A percentile compares a stretch with the other conserved stretches of the same genome.
phyloP scores from a whole-genome alignment of 2,888 invertebrate genomes.

The Tenodera sinensis region DNA sequence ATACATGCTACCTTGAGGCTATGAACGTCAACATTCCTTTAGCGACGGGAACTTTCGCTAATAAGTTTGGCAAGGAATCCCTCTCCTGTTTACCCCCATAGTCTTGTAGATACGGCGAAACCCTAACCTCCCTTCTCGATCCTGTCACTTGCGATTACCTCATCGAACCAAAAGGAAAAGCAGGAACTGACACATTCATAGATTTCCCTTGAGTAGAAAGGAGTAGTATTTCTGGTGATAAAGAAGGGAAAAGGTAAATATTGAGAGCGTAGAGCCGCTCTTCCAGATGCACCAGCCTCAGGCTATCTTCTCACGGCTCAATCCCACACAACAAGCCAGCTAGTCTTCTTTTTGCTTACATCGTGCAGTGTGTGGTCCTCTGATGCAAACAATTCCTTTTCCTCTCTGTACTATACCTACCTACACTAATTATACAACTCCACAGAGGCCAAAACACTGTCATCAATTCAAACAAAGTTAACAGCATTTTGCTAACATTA shows the following conservation, averaged over 20 bases:
- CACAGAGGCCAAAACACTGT: too few relatives aligned
- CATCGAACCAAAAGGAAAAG: conserved; percentile 1
- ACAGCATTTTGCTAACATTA: too few relatives aligned
- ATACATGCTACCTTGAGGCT: background rate
- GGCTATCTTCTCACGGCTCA: background rate
- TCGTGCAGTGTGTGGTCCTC: background rate
- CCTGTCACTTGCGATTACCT: conserved; percentile 4
- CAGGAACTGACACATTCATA: conserved; percentile 13
- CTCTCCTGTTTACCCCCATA: background rate
- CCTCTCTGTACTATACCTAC: too few relatives aligned
- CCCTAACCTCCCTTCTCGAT: background rate
- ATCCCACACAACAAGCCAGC: background rate
- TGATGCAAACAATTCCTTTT: too few relatives aligned
- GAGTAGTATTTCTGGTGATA: background rate
- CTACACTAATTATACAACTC: too few relatives aligned
- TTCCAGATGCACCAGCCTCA: background rate
- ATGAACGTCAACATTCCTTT: background rate
- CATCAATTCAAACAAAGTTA: too few relatives aligned
- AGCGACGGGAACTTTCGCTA: background rate
- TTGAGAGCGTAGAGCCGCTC: background rate
- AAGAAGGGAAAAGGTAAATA: conserved; percentile 14
- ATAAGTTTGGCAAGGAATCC: background rate
- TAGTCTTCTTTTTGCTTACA: background rate
- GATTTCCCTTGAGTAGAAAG: conserved; percentile 12
- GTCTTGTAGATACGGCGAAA: background rate